phyloP scores from a whole-genome alignment of 2,888 invertebrate species.

The Sisyra terminalis region DNA sequence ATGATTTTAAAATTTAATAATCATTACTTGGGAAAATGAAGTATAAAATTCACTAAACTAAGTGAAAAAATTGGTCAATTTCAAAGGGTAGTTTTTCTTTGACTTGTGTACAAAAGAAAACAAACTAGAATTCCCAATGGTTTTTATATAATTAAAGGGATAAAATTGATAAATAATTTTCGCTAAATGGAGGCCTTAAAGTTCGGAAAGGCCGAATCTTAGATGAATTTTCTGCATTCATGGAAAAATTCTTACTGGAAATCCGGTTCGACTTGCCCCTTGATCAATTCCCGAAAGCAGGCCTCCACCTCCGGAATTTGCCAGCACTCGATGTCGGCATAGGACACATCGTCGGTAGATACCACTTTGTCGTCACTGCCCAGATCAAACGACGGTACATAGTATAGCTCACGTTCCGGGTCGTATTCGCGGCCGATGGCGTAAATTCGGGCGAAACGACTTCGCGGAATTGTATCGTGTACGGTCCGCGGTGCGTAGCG shows the following conservation, averaged over 20 bases:
- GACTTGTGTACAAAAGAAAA: too few relatives aligned
- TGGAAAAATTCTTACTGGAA: neutral
- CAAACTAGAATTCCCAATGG: too few relatives aligned
- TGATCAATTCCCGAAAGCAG: neutral
- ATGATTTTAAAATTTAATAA: too few relatives aligned
- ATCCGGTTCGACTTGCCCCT: neutral
- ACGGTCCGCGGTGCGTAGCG: neutral
- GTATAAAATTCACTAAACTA: too few relatives aligned
- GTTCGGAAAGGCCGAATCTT: too few relatives aligned
- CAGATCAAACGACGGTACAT: neutral
- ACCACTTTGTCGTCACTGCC: neutral
- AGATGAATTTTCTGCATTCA: too few relatives aligned
- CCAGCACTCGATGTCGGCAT: slow-evolving; percentile 3
- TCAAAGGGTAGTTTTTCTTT: too few relatives aligned
- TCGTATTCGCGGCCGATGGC: slow-evolving; percentile 1
- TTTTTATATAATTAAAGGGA: too few relatives aligned
- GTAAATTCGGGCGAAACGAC: slow-evolving; percentile 3
- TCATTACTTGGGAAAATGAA: too few relatives aligned
- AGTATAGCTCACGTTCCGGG: neutral
- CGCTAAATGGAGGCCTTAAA: too few relatives aligned
- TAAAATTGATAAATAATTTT: too few relatives aligned
- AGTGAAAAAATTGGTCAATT: too few relatives aligned
- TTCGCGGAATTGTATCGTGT: slow-evolving; percentile 1
- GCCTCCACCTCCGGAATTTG: slow-evolving; percentile 4
- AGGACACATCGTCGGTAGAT: neutral